Evolutionary conservation across 2,113 vertebrate genomes (phyloP).

Genomic region (Arvicanthis niloticus): DNA sequence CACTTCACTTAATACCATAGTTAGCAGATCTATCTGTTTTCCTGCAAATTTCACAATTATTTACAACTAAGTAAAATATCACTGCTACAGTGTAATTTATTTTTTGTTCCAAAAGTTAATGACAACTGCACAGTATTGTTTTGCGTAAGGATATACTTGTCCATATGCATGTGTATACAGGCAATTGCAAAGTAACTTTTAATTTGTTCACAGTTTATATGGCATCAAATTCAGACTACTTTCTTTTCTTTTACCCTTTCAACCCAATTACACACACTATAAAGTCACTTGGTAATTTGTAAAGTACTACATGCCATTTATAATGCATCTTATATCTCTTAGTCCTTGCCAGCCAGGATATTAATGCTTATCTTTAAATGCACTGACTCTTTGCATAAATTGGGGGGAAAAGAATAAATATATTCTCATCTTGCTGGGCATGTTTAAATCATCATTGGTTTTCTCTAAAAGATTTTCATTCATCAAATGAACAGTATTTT

Average conservation of each 20-base stretch:
- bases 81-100: neutral
- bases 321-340: neutral
- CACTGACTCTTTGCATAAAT: neutral
- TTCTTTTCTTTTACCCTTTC: constrained; percentile 21
- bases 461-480: neutral
- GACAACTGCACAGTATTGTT: neutral
- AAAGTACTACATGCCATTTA: neutral
- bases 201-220: neutral
- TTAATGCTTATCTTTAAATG: constrained; percentile 17
- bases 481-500: constrained; percentile 10
- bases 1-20: neutral
- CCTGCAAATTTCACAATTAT: neutral
- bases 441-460: neutral
- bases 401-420: neutral
- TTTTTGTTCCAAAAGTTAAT: constrained; percentile 8
- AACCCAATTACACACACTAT: neutral
- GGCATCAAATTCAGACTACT: neutral
- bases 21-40: neutral
- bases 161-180: neutral
- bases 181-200: neutral
- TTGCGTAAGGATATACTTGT: neutral
- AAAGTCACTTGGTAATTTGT: constrained; percentile 9
- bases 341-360: neutral
- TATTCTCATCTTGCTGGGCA: constrained; percentile 25
- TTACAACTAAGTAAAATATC: neutral